Evolutionary conservation across 2,797 vertebrate genomes (phyloP).

Genomic region (Avahi laniger): DNA sequence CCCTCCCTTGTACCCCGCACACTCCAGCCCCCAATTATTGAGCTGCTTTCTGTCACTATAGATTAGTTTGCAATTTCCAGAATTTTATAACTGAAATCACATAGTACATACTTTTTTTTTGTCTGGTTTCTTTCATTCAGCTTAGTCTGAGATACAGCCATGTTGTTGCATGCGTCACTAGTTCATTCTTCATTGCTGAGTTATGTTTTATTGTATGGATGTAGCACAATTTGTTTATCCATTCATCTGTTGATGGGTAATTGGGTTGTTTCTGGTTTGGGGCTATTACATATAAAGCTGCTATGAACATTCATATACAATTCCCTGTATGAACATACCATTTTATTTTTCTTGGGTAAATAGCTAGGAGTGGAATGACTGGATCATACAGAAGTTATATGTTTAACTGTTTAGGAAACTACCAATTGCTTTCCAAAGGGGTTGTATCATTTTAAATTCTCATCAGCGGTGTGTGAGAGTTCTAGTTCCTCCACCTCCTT

Average conservation of each 20-base stretch:
- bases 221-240: neutral
- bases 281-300: neutral
- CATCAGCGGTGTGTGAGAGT: neutral
- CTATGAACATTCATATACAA: neutral
- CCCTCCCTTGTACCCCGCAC: neutral
- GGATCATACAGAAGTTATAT: neutral
- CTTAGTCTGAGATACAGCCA: neutral
- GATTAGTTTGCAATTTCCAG: neutral
- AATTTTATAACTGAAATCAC: constrained; percentile 22
- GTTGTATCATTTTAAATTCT: neutral
- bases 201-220: neutral
- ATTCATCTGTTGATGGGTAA: constrained; percentile 2
- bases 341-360: constrained; percentile 33
- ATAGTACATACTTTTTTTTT: neutral
- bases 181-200: neutral
- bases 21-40: neutral
- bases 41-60: neutral
- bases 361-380: neutral
- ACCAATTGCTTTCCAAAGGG: neutral
- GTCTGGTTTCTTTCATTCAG: neutral
- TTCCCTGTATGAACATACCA: neutral
- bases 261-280: neutral
- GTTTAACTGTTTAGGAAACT: constrained; percentile 8
- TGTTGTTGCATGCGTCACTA: neutral
- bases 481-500: neutral